phyloP scores from a whole-genome alignment of 92 coral and sea anemone species.

The Phymanthus crucifer region DNA sequence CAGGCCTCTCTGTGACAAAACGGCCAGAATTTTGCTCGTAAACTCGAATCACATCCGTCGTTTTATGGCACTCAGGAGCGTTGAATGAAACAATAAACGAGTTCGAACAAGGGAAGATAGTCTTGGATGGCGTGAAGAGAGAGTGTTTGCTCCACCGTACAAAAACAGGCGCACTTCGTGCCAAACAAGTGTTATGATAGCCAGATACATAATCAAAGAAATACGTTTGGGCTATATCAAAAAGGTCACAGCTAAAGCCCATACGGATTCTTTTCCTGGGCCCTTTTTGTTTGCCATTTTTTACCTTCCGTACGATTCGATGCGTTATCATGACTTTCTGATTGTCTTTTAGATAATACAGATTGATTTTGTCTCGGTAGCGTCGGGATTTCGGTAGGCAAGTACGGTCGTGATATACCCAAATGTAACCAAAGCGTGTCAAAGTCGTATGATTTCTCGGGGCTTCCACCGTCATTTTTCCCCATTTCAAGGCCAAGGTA shows the following conservation, averaged over 20 bases:
- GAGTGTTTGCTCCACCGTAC: constrained; percentile 76
- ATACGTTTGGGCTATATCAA: constrained; percentile 75
- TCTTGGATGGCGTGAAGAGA: constrained; percentile 53
- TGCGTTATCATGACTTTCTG: constrained; percentile 65
- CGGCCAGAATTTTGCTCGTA: constrained; percentile 67
- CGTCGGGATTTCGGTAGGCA: constrained; percentile 70
- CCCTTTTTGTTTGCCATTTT: constrained; percentile 61
- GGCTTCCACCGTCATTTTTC: constrained; percentile 57
- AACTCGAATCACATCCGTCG: constrained; percentile 60
- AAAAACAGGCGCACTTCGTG: constrained; percentile 57
- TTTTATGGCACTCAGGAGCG: constrained; percentile 75
- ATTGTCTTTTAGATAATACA: constrained; percentile 60
- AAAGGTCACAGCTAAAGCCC: constrained; percentile 76
- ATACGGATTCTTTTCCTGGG: constrained; percentile 54
- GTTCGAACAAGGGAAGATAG: constrained; percentile 78
- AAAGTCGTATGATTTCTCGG: constrained; percentile 89
- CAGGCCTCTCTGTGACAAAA: constrained; percentile 48
- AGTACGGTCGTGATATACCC: constrained; percentile 76
- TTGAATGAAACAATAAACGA: constrained; percentile 63
- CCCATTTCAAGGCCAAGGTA: constrained; percentile 66
- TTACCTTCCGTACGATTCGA: constrained; percentile 69
- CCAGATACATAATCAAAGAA: constrained; percentile 80
- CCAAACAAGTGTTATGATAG: constrained; percentile 43
- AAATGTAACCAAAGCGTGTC: constrained; percentile 70
- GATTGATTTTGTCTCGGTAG: constrained; percentile 65